phyloP scores from a whole-genome alignment of 2,113 vertebrate genomes.

The Rhabdornis inornatus region DNA sequence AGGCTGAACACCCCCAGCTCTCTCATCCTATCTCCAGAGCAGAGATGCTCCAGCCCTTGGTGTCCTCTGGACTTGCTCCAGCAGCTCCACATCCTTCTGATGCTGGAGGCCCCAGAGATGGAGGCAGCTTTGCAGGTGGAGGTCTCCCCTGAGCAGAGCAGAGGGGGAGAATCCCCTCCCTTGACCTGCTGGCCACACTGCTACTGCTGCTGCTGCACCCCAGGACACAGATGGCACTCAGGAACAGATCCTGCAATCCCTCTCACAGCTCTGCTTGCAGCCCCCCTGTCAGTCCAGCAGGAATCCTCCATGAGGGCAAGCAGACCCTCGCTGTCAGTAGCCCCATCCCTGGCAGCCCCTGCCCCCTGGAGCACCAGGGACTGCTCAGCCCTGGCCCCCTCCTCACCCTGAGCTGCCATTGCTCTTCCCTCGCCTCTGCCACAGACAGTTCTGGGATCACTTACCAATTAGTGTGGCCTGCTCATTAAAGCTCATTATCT shows the following conservation, averaged over 20 bases:
- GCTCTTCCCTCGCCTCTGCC: slow-evolving; percentile 15
- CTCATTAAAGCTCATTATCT: slow-evolving; percentile 66
- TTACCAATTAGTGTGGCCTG: slow-evolving; percentile 58
- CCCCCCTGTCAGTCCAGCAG: background rate
- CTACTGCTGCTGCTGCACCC: background rate
- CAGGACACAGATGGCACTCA: background rate
- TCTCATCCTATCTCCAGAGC: background rate
- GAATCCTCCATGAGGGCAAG: background rate
- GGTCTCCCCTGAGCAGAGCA: background rate
- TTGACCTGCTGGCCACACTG: background rate
- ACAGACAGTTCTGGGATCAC: slow-evolving; percentile 37
- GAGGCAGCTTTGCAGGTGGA: background rate
- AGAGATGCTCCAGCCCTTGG: background rate
- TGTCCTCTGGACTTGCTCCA: background rate
- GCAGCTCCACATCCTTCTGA: background rate
- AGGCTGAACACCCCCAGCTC: background rate
- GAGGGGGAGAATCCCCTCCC: background rate
- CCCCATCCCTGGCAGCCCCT: background rate
- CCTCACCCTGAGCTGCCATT: background rate
- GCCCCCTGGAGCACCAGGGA: background rate
- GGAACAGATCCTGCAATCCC: background rate
- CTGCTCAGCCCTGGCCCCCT: background rate
- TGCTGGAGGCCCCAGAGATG: background rate
- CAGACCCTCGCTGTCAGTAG: background rate
- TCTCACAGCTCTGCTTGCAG: background rate